A percentile compares a stretch with the other conserved stretches of the same genome.
Conservation (phyloP, 2,797 vertebrate species). For the Chloroceryle amazona region DNA sequence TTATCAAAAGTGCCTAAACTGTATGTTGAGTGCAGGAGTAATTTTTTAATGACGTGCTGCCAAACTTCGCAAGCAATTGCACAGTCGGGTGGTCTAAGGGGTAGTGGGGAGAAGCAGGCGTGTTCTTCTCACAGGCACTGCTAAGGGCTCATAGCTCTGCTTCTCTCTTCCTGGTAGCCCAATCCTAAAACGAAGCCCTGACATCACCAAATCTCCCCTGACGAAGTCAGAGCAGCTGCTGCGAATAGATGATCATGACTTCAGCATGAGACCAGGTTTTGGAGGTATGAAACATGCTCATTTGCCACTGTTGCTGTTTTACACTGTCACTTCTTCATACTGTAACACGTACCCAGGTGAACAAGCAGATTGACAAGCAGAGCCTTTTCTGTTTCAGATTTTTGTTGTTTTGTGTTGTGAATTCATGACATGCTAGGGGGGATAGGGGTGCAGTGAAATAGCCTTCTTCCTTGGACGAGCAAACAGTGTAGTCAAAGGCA, state of each 20-base stretch:
- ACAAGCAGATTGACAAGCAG: background rate
- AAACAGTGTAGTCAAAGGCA: background rate
- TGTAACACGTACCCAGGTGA: accelerated
- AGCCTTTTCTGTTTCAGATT: background rate
- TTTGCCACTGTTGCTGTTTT: background rate
- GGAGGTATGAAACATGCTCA: slow-evolving; percentile 85
- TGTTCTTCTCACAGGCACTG: accelerated
- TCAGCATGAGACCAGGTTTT: slow-evolving; percentile 98
- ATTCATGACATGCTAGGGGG: accelerated
- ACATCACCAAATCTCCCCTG: slow-evolving; percentile 94
- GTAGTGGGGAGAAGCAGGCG: accelerated
- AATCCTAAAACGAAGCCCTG: slow-evolving; percentile 92
- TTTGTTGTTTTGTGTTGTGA: background rate
- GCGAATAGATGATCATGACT: slow-evolving; percentile 96
- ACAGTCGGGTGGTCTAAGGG: background rate
- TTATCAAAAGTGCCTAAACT: background rate
- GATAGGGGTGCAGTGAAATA: background rate
- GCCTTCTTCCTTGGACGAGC: background rate
- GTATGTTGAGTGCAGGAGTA: background rate
- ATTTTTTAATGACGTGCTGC: background rate
- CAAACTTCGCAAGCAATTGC: background rate
- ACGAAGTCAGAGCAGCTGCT: slow-evolving; percentile 97
- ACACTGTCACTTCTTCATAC: background rate
- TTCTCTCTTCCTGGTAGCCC: slow-evolving; percentile 80
- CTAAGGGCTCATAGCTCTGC: background rate